These are phyloP conservation scores for Uropetala carovei DNA, from an alignment of 2,888 invertebrate species.

Conservation along the genomic window DNA sequence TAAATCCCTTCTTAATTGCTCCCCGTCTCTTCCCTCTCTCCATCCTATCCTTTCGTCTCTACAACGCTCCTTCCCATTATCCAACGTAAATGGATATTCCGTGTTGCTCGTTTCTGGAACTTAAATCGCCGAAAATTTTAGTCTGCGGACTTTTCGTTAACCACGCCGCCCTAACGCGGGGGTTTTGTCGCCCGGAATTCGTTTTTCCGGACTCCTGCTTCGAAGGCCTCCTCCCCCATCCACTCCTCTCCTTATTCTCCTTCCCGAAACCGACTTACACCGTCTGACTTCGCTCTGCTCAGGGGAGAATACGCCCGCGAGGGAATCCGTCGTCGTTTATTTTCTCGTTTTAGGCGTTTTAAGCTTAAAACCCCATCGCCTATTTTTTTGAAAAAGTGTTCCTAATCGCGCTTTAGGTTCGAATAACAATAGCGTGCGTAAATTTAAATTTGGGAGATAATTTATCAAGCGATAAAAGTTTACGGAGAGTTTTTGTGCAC, in stretches of 20 bases:
- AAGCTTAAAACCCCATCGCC: too few relatives aligned
- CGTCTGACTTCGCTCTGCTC: background rate
- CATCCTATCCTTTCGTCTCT: background rate
- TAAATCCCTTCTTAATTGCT: slow-evolving; percentile 35
- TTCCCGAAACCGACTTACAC: background rate
- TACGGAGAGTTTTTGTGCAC: too few relatives aligned
- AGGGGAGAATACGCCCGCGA: background rate
- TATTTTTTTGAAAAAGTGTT: too few relatives aligned
- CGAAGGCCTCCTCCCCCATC: background rate
- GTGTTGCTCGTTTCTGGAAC: background rate
- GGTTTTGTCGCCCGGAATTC: slow-evolving; percentile 1
- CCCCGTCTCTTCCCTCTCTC: background rate
- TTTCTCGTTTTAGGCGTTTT: too few relatives aligned
- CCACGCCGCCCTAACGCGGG: background rate
- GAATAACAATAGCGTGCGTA: too few relatives aligned
- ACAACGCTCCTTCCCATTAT: background rate
- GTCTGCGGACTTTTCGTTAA: background rate
- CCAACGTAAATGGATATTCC: slow-evolving; percentile 4
- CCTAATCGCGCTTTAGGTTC: too few relatives aligned
- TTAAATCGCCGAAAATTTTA: slow-evolving; percentile 25
- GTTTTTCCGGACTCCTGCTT: background rate
- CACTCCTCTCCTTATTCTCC: background rate
- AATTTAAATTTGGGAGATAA: too few relatives aligned
- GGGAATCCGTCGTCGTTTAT: too few relatives aligned
- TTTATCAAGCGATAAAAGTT: too few relatives aligned